Percentiles rank a stretch among this genome's conserved stretches.
Conservation (phyloP, 2,888 invertebrate species). For the Nebria salina region DNA sequence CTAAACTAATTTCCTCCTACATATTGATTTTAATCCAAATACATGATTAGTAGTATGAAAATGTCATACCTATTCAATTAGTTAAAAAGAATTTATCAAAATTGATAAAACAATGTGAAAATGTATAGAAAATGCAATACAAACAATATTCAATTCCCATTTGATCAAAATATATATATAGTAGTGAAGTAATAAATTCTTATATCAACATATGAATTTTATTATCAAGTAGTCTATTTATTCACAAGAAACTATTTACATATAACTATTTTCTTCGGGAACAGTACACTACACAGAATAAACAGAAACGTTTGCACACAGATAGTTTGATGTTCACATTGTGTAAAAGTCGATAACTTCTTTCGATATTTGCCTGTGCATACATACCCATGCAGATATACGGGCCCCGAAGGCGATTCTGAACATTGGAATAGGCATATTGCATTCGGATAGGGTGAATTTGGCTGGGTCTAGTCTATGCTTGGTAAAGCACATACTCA, state of each 20-base stretch:
- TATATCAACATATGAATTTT: not conserved
- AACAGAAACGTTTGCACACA: not conserved
- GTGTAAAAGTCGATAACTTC: not conserved
- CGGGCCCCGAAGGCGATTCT: not conserved
- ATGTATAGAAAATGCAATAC: no score
- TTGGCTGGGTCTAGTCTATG: not conserved
- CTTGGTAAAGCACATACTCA: not conserved
- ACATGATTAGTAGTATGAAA: no score
- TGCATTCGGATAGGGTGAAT: not conserved
- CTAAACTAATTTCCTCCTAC: no score
- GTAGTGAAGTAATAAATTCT: not conserved
- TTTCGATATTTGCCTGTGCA: not conserved
- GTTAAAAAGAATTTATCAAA: no score
- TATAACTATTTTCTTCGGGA: not conserved
- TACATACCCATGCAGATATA: not conserved
- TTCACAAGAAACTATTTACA: not conserved
- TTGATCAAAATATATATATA: not conserved
- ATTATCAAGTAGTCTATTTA: not conserved
- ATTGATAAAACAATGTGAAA: no score
- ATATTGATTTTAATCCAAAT: no score
- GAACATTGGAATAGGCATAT: not conserved
- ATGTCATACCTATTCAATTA: no score
- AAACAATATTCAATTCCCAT: no score
- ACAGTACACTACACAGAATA: not conserved
- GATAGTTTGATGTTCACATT: slow-evolving; percentile 1